Conservation (phyloP, 1,140 invertebrate genomes). For the Carcinoscorpius rotundicauda region DNA sequence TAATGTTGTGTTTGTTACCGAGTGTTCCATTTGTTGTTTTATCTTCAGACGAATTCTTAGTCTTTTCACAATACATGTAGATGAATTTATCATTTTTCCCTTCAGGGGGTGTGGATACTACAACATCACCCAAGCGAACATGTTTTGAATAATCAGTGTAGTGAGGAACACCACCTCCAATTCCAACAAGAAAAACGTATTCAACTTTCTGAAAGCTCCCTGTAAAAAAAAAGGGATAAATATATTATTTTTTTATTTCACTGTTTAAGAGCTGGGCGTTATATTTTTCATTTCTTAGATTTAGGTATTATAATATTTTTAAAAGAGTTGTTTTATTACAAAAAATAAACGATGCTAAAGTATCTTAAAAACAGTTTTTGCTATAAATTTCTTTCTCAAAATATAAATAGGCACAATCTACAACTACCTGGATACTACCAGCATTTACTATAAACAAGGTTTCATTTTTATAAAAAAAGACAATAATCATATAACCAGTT, state of each 20-base stretch:
- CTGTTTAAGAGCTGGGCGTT: no score
- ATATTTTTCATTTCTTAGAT: no score
- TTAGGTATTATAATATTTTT: no score
- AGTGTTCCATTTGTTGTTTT: conserved; percentile 5
- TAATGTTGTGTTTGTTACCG: conserved; percentile 55
- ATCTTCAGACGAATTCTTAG: conserved; percentile 17
- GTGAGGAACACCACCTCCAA: conserved; percentile 92
- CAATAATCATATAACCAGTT: no score
- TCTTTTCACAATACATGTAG: conserved; percentile 22
- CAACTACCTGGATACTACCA: no score
- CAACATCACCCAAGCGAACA: conserved; percentile 89
- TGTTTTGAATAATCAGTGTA: conserved; percentile 92
- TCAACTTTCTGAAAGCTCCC: conserved; percentile 79
- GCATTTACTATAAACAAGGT: no score
- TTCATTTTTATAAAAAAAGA: no score
- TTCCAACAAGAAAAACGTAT: conserved; percentile 91
- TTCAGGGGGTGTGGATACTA: conserved; percentile 60
- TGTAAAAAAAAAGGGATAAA: conserved; percentile 30
- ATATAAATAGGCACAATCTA: no score
- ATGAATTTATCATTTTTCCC: conserved; percentile 23
- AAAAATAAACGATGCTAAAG: no score
- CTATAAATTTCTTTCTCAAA: no score
- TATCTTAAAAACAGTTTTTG: no score
- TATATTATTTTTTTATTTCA: background rate
- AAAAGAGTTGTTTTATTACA: no score